These are phyloP conservation scores for Tenthredo distinguenda DNA, from an alignment of 2,888 invertebrate species.

Conservation along the genomic window DNA sequence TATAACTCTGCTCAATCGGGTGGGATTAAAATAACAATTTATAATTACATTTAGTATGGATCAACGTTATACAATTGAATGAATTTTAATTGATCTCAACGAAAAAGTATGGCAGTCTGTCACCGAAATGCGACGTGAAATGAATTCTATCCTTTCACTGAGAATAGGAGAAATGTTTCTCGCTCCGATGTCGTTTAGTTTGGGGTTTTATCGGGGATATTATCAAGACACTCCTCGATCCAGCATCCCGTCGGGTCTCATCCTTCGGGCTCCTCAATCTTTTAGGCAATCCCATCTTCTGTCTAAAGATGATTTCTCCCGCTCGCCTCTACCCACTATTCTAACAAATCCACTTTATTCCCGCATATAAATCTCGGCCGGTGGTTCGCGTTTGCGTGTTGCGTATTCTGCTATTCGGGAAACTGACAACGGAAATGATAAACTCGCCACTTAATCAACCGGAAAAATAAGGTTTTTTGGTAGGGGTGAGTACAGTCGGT, in stretches of 20 bases:
- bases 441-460: slow-evolving; percentile 52
- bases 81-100: not conserved
- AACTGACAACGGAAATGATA: slow-evolving; percentile 53
- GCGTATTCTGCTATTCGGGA: slow-evolving; percentile 41
- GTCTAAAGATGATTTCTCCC: slow-evolving; percentile 52
- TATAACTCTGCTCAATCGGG: not conserved
- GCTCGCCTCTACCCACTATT: slow-evolving; percentile 39
- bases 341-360: slow-evolving; percentile 53
- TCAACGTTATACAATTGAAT: not conserved
- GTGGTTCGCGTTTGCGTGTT: slow-evolving; percentile 50
- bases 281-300: slow-evolving; percentile 51
- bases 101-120: not conserved
- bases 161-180: slow-evolving; percentile 27
- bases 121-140: not conserved
- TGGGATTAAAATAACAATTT: slow-evolving; percentile 3
- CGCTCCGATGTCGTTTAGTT: slow-evolving; percentile 34
- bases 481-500: slow-evolving; percentile 28
- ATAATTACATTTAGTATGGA: not conserved
- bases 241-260: slow-evolving; percentile 34
- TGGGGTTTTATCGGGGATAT: slow-evolving; percentile 49
- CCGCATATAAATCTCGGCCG: slow-evolving; percentile 47
- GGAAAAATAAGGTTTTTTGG: slow-evolving; percentile 47
- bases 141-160: not conserved
- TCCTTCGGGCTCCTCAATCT: slow-evolving; percentile 50
- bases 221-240: slow-evolving; percentile 46